Evolutionary conservation across 2,888 invertebrate genomes (phyloP).

Genomic region (Eudasyphora cyanicolor): DNA sequence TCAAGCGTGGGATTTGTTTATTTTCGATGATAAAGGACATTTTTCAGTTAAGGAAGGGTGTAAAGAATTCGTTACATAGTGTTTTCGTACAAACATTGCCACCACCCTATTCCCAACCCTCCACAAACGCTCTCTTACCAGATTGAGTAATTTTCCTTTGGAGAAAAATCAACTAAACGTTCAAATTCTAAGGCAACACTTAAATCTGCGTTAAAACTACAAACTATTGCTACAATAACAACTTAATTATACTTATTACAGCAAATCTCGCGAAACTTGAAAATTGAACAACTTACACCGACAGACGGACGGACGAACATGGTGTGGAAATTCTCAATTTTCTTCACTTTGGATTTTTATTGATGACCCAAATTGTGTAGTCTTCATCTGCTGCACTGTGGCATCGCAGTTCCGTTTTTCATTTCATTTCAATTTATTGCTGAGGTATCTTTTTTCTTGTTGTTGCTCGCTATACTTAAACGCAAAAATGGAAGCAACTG

Average conservation of each 20-base stretch:
- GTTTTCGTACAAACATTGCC: no score
- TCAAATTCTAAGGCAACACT: neutral
- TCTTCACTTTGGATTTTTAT: conserved; percentile 29
- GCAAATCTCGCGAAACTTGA: conserved; percentile 53
- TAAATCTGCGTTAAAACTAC: neutral
- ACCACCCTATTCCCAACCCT: no score
- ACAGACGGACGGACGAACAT: neutral
- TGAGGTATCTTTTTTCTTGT: neutral
- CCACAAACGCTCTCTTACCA: conserved; percentile 3
- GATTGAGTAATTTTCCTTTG: conserved; percentile 61
- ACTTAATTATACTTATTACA: conserved; percentile 63
- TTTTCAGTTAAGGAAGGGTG: no score
- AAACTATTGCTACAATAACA: conserved; percentile 34
- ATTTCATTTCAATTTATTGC: neutral
- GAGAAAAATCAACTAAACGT: conserved; percentile 7
- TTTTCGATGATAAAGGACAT: no score
- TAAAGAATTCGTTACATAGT: no score
- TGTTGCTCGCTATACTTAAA: neutral
- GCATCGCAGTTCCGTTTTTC: neutral
- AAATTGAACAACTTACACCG: conserved; percentile 59
- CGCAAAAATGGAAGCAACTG: neutral
- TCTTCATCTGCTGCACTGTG: neutral
- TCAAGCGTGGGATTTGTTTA: no score
- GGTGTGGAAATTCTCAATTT: conserved; percentile 19
- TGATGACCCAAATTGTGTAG: conserved; percentile 16